Conservation (phyloP, 1,140 invertebrate species). For the Caenorhabditis elegans region DNA sequence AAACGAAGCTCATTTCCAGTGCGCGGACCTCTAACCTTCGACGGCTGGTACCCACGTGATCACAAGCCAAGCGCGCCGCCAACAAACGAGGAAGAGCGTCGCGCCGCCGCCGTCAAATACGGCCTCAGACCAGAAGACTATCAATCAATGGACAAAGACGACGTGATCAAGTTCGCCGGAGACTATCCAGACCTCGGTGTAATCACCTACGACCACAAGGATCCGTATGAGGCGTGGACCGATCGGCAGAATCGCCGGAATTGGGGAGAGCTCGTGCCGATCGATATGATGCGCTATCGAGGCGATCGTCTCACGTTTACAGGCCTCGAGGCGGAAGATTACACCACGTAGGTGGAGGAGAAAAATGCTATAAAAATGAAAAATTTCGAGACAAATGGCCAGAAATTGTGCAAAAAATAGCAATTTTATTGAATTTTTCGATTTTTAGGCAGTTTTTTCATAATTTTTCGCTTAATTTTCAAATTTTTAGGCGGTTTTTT, state of each 20-base stretch:
- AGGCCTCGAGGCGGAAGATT: constrained; percentile 61
- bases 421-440: no score
- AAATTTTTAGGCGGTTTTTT: no score
- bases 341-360: constrained; percentile 53
- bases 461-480: no score
- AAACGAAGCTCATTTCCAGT: constrained; percentile 5
- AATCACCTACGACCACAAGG: constrained; percentile 59
- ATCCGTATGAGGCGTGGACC: constrained; percentile 64
- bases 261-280: constrained; percentile 62
- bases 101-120: constrained; percentile 61
- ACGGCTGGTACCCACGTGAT: constrained; percentile 62
- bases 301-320: constrained; percentile 60
- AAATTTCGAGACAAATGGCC: no score
- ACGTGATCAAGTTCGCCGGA: constrained; percentile 48
- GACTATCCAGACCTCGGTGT: constrained; percentile 64
- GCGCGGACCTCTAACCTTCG: constrained; percentile 55
- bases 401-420: no score
- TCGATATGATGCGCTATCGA: constrained; percentile 54
- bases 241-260: constrained; percentile 55
- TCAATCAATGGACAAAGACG: constrained; percentile 41
- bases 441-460: no score
- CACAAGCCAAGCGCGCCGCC: constrained; percentile 60
- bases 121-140: constrained; percentile 65
- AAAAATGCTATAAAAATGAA: no score
- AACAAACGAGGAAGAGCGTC: constrained; percentile 61